Percentiles rank a stretch among this genome's conserved stretches.
These are phyloP conservation scores for Hippocampus comes DNA, from an alignment of 2,113 vertebrate genomes.

Conservation along the genomic window DNA sequence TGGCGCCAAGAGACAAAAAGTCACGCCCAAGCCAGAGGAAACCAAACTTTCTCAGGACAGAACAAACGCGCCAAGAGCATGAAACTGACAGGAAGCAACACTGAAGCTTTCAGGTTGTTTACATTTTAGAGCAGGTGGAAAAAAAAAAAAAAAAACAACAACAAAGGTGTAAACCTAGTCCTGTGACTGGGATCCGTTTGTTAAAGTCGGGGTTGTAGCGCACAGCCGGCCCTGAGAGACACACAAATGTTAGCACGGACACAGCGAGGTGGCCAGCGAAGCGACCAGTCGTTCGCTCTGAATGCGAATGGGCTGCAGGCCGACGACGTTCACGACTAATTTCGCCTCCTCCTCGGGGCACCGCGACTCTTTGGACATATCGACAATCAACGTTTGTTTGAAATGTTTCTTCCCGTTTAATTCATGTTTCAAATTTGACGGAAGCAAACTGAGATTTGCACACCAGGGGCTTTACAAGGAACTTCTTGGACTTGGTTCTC, in stretches of 20 bases:
- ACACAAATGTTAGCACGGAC: slow-evolving; percentile 21
- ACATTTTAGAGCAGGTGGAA: neutral
- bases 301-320: no score
- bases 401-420: neutral
- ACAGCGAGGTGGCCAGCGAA: neutral
- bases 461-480: no score
- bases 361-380: neutral
- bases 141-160: neutral
- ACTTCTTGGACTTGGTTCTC: no score
- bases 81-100: neutral
- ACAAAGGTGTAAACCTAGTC: slow-evolving; percentile 68
- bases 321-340: no score
- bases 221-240: slow-evolving; percentile 72
- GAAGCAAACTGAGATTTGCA: neutral
- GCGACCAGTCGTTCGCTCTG: neutral
- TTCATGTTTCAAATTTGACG: neutral
- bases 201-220: slow-evolving; percentile 68
- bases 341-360: no score
- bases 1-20: neutral
- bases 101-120: no score
- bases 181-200: slow-evolving; percentile 72
- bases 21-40: neutral
- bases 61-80: neutral
- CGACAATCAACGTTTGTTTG: neutral
- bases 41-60: neutral